These are phyloP conservation scores for Falco punctatus DNA, from an alignment of 2,113 vertebrate species.

Conservation along the genomic window DNA sequence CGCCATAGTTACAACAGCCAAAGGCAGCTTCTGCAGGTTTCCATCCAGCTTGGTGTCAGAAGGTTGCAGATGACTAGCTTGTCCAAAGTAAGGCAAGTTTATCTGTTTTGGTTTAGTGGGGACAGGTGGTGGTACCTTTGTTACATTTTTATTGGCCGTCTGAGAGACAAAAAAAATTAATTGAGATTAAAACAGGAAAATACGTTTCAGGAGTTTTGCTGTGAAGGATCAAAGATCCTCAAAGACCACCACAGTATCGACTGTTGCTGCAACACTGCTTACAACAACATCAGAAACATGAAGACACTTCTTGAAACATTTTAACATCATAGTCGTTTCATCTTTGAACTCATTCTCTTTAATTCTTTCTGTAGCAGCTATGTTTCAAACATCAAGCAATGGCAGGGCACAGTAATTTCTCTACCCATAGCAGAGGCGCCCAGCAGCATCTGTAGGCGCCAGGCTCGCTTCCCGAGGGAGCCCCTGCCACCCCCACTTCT, in stretches of 20 bases:
- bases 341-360: background rate
- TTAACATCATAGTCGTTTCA: background rate
- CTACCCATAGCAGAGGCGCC: background rate
- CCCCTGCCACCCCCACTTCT: background rate
- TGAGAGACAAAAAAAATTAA: constrained; percentile 60
- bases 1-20: constrained; percentile 75
- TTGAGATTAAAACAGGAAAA: background rate
- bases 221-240: background rate
- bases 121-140: constrained; percentile 95
- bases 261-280: background rate
- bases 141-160: constrained; percentile 80
- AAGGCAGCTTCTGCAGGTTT: constrained; percentile 74
- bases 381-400: background rate
- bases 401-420: background rate
- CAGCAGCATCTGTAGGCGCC: background rate
- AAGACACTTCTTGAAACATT: background rate
- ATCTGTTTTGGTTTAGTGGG: constrained; percentile 94
- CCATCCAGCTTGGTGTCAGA: constrained; percentile 72
- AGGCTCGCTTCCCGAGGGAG: background rate
- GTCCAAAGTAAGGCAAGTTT: constrained; percentile 81
- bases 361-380: background rate
- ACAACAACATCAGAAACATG: background rate
- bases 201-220: background rate
- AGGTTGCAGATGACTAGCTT: constrained; percentile 60
- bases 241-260: background rate